Percentiles rank a stretch among this genome's conserved stretches.
Evolutionary conservation across 2,888 invertebrate genomes (phyloP).

Genomic region (Meteorus cinctellus): DNA sequence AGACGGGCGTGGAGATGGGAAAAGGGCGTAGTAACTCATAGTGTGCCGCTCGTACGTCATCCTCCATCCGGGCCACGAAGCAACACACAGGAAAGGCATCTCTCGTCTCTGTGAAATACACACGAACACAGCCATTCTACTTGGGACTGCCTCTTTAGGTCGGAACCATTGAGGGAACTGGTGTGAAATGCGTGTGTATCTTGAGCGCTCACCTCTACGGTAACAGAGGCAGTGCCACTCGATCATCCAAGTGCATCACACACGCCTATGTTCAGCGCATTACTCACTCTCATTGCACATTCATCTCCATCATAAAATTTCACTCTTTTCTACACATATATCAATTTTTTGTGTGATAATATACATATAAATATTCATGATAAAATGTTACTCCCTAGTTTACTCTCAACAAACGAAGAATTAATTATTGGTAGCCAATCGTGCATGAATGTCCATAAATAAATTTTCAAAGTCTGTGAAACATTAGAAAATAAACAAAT

Average conservation of each 20-base stretch:
- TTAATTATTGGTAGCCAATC: too few species aligned
- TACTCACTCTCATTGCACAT: slow-evolving; percentile 43
- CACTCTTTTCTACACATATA: neutral
- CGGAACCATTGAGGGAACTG: slow-evolving; percentile 48
- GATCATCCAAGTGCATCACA: slow-evolving; percentile 62
- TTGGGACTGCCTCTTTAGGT: slow-evolving; percentile 67
- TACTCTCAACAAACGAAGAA: too few species aligned
- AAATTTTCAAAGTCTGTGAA: too few species aligned
- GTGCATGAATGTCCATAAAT: too few species aligned
- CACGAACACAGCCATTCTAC: slow-evolving; percentile 59
- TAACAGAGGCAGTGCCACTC: slow-evolving; percentile 59
- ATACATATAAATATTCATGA: neutral
- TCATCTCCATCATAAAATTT: slow-evolving; percentile 5
- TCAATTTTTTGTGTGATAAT: neutral
- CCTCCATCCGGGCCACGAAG: slow-evolving; percentile 69
- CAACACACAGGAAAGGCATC: slow-evolving; percentile 66
- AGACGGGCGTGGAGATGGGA: slow-evolving; percentile 70
- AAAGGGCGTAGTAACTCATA: slow-evolving; percentile 73
- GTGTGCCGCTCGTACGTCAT: slow-evolving; percentile 70
- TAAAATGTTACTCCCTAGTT: neutral
- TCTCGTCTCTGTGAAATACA: slow-evolving; percentile 44
- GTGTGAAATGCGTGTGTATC: slow-evolving; percentile 52
- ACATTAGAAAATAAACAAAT: too few species aligned
- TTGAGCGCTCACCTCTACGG: slow-evolving; percentile 54
- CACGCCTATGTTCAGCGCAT: slow-evolving; percentile 61